These are phyloP conservation scores for Drosophila sp. DNA, from an alignment of 1,140 invertebrate species.

Conservation along the genomic window DNA sequence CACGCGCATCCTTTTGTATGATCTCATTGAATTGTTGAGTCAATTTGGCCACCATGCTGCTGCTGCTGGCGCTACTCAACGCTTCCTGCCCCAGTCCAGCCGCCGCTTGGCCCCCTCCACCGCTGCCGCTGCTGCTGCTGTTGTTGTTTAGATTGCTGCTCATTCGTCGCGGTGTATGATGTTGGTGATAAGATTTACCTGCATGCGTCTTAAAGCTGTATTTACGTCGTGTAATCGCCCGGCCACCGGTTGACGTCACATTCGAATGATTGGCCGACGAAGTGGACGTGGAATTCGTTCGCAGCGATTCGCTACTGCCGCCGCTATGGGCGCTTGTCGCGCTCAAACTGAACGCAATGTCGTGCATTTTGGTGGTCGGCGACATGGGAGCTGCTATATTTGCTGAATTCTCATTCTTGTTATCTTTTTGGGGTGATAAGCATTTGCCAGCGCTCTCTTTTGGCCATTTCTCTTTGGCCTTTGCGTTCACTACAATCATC, in stretches of 20 bases:
- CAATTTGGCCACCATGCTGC: constrained; percentile 83
- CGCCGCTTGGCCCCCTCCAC: neutral
- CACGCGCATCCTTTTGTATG: constrained; percentile 75
- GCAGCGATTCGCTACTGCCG: constrained; percentile 66
- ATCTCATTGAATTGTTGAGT: constrained; percentile 84
- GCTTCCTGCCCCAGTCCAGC: constrained; percentile 1
- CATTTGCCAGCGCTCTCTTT: neutral
- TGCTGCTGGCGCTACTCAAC: neutral
- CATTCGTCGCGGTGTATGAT: constrained; percentile 57
- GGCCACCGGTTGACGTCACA: constrained; percentile 35
- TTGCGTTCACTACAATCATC: constrained; percentile 9
- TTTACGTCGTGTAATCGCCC: constrained; percentile 59
- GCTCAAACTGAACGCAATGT: constrained; percentile 46
- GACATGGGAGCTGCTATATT: neutral
- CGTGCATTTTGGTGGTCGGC: neutral
- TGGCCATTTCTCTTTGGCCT: constrained; percentile 16
- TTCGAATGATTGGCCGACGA: constrained; percentile 7
- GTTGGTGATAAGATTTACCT: constrained; percentile 64
- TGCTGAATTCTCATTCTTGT: constrained; percentile 31
- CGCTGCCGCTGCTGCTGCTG: no score
- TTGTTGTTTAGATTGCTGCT: constrained; percentile 19
- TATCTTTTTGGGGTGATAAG: constrained; percentile 26
- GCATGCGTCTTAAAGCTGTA: constrained; percentile 82
- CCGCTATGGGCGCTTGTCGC: constrained; percentile 52
- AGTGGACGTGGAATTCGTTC: constrained; percentile 48